phyloP scores from a whole-genome alignment of 2,113 vertebrate species.

The Larimichthys polyactis region DNA sequence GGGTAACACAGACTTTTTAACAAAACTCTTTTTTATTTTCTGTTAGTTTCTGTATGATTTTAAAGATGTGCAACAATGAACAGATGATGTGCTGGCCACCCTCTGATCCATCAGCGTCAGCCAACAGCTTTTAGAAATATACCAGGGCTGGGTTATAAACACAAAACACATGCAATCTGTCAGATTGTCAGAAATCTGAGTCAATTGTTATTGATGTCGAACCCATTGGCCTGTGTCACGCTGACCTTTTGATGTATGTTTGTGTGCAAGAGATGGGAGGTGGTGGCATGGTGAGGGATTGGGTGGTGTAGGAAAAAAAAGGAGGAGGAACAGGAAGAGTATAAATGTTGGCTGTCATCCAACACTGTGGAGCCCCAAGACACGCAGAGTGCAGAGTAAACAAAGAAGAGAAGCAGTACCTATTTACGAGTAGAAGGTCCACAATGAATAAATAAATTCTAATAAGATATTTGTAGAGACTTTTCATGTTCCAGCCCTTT shows the following conservation, averaged over 20 bases:
- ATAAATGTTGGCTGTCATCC: background rate
- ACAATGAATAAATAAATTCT: too few species aligned
- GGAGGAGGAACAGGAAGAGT: slow-evolving; percentile 1
- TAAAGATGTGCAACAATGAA: background rate
- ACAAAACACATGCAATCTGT: background rate
- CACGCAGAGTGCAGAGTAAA: background rate
- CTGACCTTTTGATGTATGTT: background rate
- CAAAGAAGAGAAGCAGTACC: too few species aligned
- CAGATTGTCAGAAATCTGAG: background rate
- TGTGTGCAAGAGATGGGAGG: background rate
- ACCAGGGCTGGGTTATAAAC: background rate
- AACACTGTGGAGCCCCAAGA: background rate
- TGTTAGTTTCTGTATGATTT: background rate
- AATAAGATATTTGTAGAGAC: too few species aligned
- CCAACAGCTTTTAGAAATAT: background rate
- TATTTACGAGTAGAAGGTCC: too few species aligned
- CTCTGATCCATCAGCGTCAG: background rate
- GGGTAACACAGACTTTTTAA: slow-evolving; percentile 2
- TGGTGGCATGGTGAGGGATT: background rate
- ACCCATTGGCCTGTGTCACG: too few species aligned
- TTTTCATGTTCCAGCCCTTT: too few species aligned
- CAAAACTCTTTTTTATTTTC: background rate
- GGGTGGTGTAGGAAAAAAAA: background rate
- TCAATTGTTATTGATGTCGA: background rate
- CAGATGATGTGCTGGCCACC: slow-evolving; percentile 7